Evolutionary conservation across 2,888 invertebrate genomes (phyloP).

Genomic region (Nipponacmea schrenckii): DNA sequence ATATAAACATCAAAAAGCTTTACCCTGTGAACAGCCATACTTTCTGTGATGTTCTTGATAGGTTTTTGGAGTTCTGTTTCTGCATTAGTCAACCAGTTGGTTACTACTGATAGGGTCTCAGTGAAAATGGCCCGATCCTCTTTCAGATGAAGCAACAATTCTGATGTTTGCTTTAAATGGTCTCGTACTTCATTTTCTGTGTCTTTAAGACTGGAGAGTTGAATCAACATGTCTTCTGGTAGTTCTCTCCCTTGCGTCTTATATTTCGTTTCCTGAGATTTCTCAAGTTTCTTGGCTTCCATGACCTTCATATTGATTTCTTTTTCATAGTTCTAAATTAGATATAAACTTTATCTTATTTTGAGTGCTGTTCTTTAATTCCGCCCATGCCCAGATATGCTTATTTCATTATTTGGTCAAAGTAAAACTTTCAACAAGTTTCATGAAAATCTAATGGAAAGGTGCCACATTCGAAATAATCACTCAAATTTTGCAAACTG

Average conservation of each 20-base stretch:
- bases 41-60: slow-evolving; percentile 47
- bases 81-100: slow-evolving; percentile 49
- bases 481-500: too few relatives aligned
- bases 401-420: too few relatives aligned
- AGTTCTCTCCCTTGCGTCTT: slow-evolving; percentile 41
- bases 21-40: slow-evolving; percentile 52
- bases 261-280: slow-evolving; percentile 50
- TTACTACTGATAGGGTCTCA: slow-evolving; percentile 37
- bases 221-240: slow-evolving; percentile 45
- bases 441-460: too few relatives aligned
- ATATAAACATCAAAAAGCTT: not conserved
- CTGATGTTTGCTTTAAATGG: slow-evolving; percentile 47
- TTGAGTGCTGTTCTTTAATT: too few relatives aligned
- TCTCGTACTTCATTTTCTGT: slow-evolving; percentile 41
- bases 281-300: slow-evolving; percentile 45
- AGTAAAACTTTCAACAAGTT: too few relatives aligned
- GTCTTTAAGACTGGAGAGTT: slow-evolving; percentile 41
- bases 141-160: slow-evolving; percentile 49
- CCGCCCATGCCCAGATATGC: too few relatives aligned
- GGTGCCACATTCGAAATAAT: too few relatives aligned
- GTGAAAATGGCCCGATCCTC: slow-evolving; percentile 46
- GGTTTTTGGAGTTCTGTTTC: slow-evolving; percentile 47
- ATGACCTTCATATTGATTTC: slow-evolving; percentile 51
- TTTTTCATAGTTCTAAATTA: slow-evolving; percentile 47
- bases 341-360: too few relatives aligned